Percentiles rank a stretch among this genome's conserved stretches.
phyloP scores from a whole-genome alignment of 2,888 invertebrate species.

The Meiosimyza decipiens region DNA sequence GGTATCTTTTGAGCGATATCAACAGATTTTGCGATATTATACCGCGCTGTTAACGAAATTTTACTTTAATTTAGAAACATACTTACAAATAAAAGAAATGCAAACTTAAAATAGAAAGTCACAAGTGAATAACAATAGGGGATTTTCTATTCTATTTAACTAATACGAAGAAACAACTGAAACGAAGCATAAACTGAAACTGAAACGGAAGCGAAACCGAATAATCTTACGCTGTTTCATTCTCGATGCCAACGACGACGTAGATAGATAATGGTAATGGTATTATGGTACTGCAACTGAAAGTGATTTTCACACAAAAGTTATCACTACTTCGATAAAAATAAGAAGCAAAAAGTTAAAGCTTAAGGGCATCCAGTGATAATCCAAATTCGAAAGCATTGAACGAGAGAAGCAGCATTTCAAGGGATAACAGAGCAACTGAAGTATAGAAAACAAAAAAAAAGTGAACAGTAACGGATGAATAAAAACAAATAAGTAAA shows the following conservation, averaged over 20 bases:
- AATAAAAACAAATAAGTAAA: neutral
- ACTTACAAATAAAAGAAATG: too few species aligned
- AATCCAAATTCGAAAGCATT: too few species aligned
- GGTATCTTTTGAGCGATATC: too few species aligned
- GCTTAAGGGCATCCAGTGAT: too few species aligned
- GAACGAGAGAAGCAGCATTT: too few species aligned
- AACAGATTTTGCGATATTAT: too few species aligned
- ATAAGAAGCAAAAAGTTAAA: neutral
- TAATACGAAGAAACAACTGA: conserved; percentile 16
- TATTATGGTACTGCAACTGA: conserved; percentile 18
- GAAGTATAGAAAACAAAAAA: neutral
- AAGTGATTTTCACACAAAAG: conserved; percentile 33
- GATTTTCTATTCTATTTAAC: conserved; percentile 30
- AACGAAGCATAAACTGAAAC: conserved; percentile 9
- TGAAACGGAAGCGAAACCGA: conserved; percentile 13
- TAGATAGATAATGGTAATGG: neutral
- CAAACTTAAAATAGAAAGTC: too few species aligned
- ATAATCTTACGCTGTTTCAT: neutral
- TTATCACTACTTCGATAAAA: conserved; percentile 15
- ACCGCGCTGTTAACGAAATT: too few species aligned
- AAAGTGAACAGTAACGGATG: too few species aligned
- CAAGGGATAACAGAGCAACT: neutral
- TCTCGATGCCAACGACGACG: too few species aligned
- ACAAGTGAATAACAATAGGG: neutral
- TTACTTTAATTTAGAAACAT: too few species aligned